Percentiles rank a stretch among this genome's conserved stretches.
phyloP scores from a whole-genome alignment of 1,140 invertebrate species.

The Goniozus legneri region DNA sequence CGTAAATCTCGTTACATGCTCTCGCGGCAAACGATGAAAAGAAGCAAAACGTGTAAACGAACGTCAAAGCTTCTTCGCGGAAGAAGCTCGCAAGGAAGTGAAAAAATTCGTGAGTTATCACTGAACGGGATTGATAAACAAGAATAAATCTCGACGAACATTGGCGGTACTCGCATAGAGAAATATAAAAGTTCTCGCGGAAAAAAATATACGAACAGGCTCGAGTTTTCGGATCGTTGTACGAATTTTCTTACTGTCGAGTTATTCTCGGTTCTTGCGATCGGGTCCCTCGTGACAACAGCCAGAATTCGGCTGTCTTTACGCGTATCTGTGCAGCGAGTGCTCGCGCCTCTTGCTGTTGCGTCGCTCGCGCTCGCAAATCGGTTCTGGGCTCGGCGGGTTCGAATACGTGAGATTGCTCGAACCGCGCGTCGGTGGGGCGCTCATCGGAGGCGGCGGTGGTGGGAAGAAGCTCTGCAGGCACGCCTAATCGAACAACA shows the following conservation, averaged over 20 bases:
- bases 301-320: no score
- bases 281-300: neutral
- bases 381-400: constrained; percentile 51
- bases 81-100: constrained; percentile 13
- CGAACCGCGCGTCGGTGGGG: constrained; percentile 44
- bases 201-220: no score
- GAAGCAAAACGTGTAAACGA: constrained; percentile 1
- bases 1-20: no score
- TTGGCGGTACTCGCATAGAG: no score
- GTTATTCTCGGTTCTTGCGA: neutral
- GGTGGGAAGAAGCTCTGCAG: constrained; percentile 55
- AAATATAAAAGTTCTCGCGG: no score
- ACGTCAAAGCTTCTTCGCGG: constrained; percentile 6
- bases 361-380: constrained; percentile 44
- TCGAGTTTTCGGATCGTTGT: no score
- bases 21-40: no score
- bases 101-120: constrained; percentile 5
- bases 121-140: no score
- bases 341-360: constrained; percentile 51
- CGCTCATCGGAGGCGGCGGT: constrained; percentile 50
- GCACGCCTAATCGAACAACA: constrained; percentile 40
- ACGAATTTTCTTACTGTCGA: neutral
- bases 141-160: no score
- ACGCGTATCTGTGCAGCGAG: constrained; percentile 51
- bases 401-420: constrained; percentile 52